A percentile compares a stretch with the other conserved stretches of the same genome.
phyloP scores from a whole-genome alignment of 2,113 vertebrate genomes.

The Microtus richardsoni region DNA sequence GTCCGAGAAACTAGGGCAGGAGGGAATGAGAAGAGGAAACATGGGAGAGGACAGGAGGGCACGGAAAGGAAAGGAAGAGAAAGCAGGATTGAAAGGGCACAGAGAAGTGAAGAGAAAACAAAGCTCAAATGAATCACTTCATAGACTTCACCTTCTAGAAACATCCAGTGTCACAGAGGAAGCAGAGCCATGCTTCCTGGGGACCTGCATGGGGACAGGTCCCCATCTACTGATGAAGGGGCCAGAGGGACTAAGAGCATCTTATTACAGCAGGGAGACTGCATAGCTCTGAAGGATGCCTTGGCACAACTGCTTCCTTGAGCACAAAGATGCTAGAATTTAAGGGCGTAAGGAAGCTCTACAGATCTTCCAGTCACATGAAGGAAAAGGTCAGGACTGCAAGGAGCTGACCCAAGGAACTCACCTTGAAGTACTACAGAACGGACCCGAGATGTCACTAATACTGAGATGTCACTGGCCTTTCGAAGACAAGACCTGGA shows the following conservation, averaged over 20 bases:
- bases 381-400: neutral
- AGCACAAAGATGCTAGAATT: neutral
- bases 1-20: slow-evolving; percentile 54
- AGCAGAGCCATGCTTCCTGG: neutral
- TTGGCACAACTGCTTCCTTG: neutral
- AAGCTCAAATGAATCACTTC: slow-evolving; percentile 69
- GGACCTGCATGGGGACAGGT: too few species aligned
- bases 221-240: neutral
- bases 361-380: neutral
- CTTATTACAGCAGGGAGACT: neutral
- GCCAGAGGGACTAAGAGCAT: neutral
- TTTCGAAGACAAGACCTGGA: slow-evolving; percentile 93
- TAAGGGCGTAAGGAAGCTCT: neutral
- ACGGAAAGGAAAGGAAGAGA: neutral
- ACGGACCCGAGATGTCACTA: slow-evolving; percentile 90
- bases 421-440: slow-evolving; percentile 95
- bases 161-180: slow-evolving; percentile 34
- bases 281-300: neutral
- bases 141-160: slow-evolving; percentile 28
- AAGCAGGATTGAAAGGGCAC: slow-evolving; percentile 27
- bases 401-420: neutral
- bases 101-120: slow-evolving; percentile 68
- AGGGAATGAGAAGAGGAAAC: slow-evolving; percentile 54
- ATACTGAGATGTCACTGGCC: slow-evolving; percentile 90
- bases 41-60: neutral